phyloP scores from a whole-genome alignment of 2,113 vertebrate genomes.

The Sinosuthora webbiana region DNA sequence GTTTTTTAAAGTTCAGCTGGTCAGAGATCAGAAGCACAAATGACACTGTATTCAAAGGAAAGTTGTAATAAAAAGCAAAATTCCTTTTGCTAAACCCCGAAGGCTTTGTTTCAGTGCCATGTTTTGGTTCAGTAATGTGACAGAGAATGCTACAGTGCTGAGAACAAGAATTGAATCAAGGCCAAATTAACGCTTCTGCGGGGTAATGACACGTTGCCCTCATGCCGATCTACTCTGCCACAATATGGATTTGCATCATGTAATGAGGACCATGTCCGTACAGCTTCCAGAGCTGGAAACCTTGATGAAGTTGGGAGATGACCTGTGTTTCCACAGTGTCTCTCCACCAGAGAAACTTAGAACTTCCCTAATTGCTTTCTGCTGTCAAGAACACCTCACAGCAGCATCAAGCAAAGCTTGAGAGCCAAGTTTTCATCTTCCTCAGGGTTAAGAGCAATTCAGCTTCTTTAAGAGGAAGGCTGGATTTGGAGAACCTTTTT shows the following conservation, averaged over 20 bases:
- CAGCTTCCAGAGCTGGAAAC: neutral
- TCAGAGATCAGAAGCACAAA: conserved; percentile 61
- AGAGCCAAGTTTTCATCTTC: neutral
- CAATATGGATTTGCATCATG: accelerated
- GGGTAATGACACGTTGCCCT: neutral
- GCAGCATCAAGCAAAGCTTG: neutral
- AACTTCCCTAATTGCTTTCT: neutral
- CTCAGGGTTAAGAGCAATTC: neutral
- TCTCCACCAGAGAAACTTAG: neutral
- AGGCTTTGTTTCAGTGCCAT: conserved; percentile 52
- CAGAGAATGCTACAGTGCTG: neutral
- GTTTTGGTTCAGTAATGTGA: neutral
- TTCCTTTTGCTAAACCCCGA: conserved; percentile 31
- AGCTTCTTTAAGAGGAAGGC: neutral
- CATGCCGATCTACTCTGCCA: accelerated
- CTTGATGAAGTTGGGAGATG: neutral
- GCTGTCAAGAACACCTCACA: neutral
- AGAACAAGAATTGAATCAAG: neutral
- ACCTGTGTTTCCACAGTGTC: neutral
- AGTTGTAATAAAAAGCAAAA: conserved; percentile 68
- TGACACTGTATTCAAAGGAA: conserved; percentile 61
- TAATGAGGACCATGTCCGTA: neutral
- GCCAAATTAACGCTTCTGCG: neutral
- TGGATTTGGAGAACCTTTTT: neutral
- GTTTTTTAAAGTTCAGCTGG: conserved; percentile 21